phyloP scores from a whole-genome alignment of 2,113 vertebrate species.

The Ctenodactylus gundi region DNA sequence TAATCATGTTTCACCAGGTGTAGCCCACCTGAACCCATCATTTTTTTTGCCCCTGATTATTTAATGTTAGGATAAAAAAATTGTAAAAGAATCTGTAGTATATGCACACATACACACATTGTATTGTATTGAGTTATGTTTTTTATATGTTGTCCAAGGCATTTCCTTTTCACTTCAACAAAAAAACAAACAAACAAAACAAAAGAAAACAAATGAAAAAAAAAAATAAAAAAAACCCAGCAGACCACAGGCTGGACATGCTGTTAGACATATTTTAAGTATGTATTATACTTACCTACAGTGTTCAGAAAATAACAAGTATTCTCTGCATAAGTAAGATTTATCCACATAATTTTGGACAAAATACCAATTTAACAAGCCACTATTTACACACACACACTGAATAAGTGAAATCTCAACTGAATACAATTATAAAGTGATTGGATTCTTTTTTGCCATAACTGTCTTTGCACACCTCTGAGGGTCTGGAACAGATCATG shows the following conservation, averaged over 20 bases:
- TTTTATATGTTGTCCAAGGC: no score
- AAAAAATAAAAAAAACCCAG: no score
- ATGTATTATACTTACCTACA: background rate
- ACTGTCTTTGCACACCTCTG: background rate
- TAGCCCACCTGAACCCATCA: no score
- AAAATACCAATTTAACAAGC: background rate
- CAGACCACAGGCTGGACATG: background rate
- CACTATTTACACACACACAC: background rate
- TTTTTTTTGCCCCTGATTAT: no score
- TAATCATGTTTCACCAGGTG: no score
- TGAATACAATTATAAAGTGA: background rate
- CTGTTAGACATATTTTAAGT: background rate
- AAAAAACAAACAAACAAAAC: no score
- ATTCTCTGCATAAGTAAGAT: background rate
- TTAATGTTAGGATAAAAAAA: no score
- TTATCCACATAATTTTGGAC: background rate
- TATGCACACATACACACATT: no score
- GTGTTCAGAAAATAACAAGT: background rate
- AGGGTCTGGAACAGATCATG: background rate
- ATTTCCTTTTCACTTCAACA: no score
- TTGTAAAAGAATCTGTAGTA: no score
- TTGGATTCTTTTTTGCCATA: background rate
- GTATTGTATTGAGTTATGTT: no score
- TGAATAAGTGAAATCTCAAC: background rate
- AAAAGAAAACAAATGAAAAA: no score